Base-by-base conservation (phyloP, 2,113 vertebrate species). In the Hymenochirus boettgeri region DNA sequence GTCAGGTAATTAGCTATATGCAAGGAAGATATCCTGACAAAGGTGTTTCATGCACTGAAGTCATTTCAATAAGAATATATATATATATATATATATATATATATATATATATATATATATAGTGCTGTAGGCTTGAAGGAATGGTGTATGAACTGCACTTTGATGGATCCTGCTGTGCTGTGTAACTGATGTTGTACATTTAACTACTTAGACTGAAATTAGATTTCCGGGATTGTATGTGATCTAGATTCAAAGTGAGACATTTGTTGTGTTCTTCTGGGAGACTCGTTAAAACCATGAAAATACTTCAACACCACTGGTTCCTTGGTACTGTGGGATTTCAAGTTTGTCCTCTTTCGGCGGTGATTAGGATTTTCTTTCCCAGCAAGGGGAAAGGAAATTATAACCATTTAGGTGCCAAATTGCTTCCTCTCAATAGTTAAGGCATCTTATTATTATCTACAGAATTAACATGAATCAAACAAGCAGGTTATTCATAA, bases 241-340 rank as follows among this genome's bases (percentile, higher is more conserved):
- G 65, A 69, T 69, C 47, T 69, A 53, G 56, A 60, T 69, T 69
- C 65, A 69, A 69, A 69, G 65, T 69, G 65, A 60, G 65, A 69
- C 65, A 69, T 69, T 69, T 60, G 65, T 48, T 57, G 47, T 45
- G 48, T 52, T 56, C 56, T 69, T 42, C 47, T 24, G 56, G 55
- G 55, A 59, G 57, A 51, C 22, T 42, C 1, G 56, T 18, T 60
- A 53, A 47, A 69, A 69, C 65, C 35, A 18, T 60, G 9, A 60
- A 60, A 69, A 48, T 7, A 53, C 18, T 29, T 12, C 1, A 7
- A 31, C 33, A n/a, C 51, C 50, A 45, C 9, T 33, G 33, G 23
- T 19, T 24, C 56, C 45, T 42, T 53, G 39, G 23, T 29, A 37
- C 57, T n/a, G 48, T 13, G 29, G 31, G 27, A 29, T 69, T 59